These are phyloP conservation scores for Caenorhabditis sinica DNA, from an alignment of 2,888 invertebrate genomes.

Conservation along the genomic window DNA sequence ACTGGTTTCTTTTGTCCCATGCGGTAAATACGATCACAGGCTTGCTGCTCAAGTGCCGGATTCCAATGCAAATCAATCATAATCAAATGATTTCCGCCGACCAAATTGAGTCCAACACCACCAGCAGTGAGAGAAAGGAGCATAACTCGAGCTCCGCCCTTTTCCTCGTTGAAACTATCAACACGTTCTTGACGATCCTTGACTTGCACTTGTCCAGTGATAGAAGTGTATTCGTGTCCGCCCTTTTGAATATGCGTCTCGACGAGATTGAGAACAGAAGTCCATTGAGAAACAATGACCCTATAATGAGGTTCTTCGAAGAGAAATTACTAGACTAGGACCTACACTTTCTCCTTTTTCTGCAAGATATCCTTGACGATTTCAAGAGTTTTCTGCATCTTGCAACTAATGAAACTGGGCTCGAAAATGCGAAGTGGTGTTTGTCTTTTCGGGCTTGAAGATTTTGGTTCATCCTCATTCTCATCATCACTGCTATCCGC, in stretches of 20 bases:
- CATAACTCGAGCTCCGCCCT: slow-evolving; percentile 87
- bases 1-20: slow-evolving; percentile 92
- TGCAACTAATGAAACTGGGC: slow-evolving; percentile 53
- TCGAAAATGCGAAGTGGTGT: slow-evolving; percentile 72
- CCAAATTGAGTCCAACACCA: slow-evolving; percentile 94
- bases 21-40: slow-evolving; percentile 94
- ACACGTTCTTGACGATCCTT: slow-evolving; percentile 85
- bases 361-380: slow-evolving; percentile 65
- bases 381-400: slow-evolving; percentile 63
- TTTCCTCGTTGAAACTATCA: slow-evolving; percentile 88
- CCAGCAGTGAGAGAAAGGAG: slow-evolving; percentile 94
- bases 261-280: slow-evolving; percentile 89
- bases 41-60: slow-evolving; percentile 95
- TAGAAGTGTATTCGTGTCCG: slow-evolving; percentile 86
- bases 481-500: slow-evolving; percentile 57
- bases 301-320: slow-evolving; percentile 71
- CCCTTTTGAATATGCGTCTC: slow-evolving; percentile 86
- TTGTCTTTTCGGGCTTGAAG: neutral
- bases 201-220: slow-evolving; percentile 89
- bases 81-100: slow-evolving; percentile 94
- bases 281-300: slow-evolving; percentile 95
- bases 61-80: slow-evolving; percentile 96
- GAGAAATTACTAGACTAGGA: neutral
- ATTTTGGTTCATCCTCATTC: neutral
- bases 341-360: slow-evolving; percentile 68